These are phyloP conservation scores for Pristionchus mayeri DNA, from an alignment of 2,888 invertebrate genomes.

Conservation along the genomic window DNA sequence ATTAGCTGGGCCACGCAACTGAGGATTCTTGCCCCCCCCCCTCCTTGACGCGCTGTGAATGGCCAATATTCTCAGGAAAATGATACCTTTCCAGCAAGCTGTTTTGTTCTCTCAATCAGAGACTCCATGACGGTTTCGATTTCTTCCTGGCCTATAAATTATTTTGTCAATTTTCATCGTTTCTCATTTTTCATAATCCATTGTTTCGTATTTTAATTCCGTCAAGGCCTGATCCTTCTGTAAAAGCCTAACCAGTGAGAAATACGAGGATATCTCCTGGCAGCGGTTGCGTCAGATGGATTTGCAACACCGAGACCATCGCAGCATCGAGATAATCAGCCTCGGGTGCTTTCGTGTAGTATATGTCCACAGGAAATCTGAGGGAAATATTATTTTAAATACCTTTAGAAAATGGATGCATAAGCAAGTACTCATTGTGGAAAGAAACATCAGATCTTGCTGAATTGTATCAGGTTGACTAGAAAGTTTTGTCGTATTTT, in stretches of 20 bases:
- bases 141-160: constrained; percentile 73
- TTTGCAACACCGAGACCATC: constrained; percentile 87
- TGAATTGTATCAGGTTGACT: too few relatives aligned
- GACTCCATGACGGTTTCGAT: constrained; percentile 78
- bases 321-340: constrained; percentile 92
- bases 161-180: too few relatives aligned
- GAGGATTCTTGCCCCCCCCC: too few relatives aligned
- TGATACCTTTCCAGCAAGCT: constrained; percentile 87
- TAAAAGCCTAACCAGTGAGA: constrained; percentile 84
- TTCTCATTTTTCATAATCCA: too few relatives aligned
- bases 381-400: neutral
- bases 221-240: too few relatives aligned
- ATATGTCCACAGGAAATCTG: constrained; percentile 90
- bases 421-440: too few relatives aligned
- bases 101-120: constrained; percentile 86
- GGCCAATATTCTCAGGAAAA: neutral
- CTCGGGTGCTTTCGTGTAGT: constrained; percentile 98
- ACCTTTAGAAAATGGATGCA: too few relatives aligned
- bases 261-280: constrained; percentile 95
- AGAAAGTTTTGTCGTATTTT: too few relatives aligned
- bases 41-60: too few relatives aligned
- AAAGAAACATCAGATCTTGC: too few relatives aligned
- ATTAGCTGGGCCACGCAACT: too few relatives aligned
- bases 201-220: too few relatives aligned
- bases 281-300: constrained; percentile 94